Evolutionary conservation across 2,113 vertebrate species (phyloP).

Genomic region (Atherinomorus stipes): DNA sequence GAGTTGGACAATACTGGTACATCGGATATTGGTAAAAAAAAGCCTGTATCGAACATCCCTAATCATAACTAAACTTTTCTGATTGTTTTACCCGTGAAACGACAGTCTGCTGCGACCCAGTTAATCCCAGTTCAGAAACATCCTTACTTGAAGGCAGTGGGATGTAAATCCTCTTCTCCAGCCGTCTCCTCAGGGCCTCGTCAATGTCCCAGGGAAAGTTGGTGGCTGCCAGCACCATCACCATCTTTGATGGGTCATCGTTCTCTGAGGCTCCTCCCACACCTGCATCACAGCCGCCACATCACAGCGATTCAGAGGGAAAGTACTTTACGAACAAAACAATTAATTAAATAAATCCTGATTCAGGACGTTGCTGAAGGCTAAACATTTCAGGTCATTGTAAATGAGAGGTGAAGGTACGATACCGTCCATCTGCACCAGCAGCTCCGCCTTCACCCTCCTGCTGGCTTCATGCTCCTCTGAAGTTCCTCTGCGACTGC

Average conservation of each 20-base stretch:
- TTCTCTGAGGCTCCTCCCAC: slow-evolving; percentile 95
- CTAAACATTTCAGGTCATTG: neutral
- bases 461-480: slow-evolving; percentile 97
- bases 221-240: slow-evolving; percentile 98
- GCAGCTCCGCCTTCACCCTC: slow-evolving; percentile 95
- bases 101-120: no score
- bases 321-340: no score
- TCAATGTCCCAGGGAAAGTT: slow-evolving; percentile 99
- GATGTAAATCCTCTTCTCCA: slow-evolving; percentile 99
- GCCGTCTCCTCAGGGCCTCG: slow-evolving; percentile 92
- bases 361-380: neutral
- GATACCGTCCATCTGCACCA: slow-evolving; percentile 98
- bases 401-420: accelerated
- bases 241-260: slow-evolving; percentile 98
- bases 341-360: no score
- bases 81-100: no score
- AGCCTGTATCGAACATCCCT: no score
- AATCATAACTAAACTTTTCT: no score
- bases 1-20: no score
- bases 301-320: neutral
- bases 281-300: slow-evolving; percentile 77
- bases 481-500: slow-evolving; percentile 95
- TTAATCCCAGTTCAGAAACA: no score
- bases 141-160: slow-evolving; percentile 93
- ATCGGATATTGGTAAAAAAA: no score